Percentiles rank a stretch among this genome's conserved stretches.
Conservation (phyloP, 1,140 invertebrate genomes). For the Ephestia elutella region DNA sequence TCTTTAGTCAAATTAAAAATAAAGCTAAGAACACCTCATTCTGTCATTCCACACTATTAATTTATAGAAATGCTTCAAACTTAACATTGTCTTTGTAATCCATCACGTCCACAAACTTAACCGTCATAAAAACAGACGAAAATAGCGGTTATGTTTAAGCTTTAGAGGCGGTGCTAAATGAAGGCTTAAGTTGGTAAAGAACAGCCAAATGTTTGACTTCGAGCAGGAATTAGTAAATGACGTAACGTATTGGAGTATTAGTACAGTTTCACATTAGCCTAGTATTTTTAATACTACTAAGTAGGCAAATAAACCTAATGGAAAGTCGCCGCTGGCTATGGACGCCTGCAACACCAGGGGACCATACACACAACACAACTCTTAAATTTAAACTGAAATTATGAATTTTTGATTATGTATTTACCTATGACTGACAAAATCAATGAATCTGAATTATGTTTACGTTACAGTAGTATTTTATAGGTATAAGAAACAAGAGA, state of each 20-base stretch:
- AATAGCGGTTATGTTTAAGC: neutral
- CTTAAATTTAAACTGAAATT: too few species aligned
- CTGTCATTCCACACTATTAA: conserved; percentile 11
- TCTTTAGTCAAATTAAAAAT: conserved; percentile 7
- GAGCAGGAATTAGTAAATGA: neutral
- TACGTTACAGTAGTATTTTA: too few species aligned
- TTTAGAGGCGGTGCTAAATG: neutral
- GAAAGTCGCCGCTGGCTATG: too few species aligned
- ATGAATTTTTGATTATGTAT: too few species aligned
- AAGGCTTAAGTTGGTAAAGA: neutral
- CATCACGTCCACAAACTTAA: neutral
- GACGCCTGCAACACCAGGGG: too few species aligned
- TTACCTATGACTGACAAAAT: too few species aligned
- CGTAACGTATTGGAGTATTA: neutral
- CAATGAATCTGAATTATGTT: too few species aligned
- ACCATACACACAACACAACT: too few species aligned
- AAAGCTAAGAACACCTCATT: conserved; percentile 1
- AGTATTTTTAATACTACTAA: too few species aligned
- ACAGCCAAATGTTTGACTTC: conserved; percentile 3
- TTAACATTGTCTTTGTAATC: conserved; percentile 7
- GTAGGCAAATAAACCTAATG: too few species aligned
- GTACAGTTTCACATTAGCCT: neutral
- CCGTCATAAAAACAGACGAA: neutral
- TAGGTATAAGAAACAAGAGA: too few species aligned
- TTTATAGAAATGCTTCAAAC: conserved; percentile 6